Conservation (phyloP, 2,888 invertebrate species). For the Lasioglossum villosulum region DNA sequence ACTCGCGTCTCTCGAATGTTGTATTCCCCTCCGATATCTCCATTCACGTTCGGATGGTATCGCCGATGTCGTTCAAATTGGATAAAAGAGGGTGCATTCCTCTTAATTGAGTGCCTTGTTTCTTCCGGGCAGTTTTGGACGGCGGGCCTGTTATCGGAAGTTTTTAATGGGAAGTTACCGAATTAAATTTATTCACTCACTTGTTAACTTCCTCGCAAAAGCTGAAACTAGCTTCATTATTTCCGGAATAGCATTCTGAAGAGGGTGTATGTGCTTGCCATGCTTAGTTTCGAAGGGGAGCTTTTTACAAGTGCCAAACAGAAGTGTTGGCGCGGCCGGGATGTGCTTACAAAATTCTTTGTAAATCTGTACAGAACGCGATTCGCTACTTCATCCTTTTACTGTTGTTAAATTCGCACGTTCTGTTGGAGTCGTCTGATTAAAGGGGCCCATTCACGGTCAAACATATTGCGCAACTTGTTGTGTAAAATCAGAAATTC, state of each 20-base stretch:
- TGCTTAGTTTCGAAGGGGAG: not conserved
- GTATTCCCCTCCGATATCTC: not conserved
- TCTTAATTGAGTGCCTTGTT: not conserved
- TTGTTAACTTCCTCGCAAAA: not conserved
- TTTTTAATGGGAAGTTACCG: not conserved
- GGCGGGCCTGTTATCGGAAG: not conserved
- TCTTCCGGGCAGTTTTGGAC: not conserved
- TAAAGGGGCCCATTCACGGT: too few species aligned
- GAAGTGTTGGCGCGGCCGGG: too few species aligned
- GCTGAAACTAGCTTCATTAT: not conserved
- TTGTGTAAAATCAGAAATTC: too few species aligned
- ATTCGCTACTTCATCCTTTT: too few species aligned
- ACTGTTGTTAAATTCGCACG: too few species aligned
- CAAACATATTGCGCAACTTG: too few species aligned
- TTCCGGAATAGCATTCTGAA: not conserved
- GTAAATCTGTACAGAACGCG: too few species aligned
- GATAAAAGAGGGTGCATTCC: not conserved
- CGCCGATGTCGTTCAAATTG: not conserved
- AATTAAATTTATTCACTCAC: not conserved
- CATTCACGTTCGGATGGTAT: conserved; percentile 4
- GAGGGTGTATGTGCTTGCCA: not conserved
- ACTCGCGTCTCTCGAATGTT: not conserved
- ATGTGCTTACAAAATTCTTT: too few species aligned
- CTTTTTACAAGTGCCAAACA: not conserved
- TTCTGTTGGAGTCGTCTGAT: too few species aligned